Evolutionary conservation across 2,888 invertebrate genomes (phyloP), one percentile per base, ranked within the genome.

Genomic region (Timema cristinae): DNA sequence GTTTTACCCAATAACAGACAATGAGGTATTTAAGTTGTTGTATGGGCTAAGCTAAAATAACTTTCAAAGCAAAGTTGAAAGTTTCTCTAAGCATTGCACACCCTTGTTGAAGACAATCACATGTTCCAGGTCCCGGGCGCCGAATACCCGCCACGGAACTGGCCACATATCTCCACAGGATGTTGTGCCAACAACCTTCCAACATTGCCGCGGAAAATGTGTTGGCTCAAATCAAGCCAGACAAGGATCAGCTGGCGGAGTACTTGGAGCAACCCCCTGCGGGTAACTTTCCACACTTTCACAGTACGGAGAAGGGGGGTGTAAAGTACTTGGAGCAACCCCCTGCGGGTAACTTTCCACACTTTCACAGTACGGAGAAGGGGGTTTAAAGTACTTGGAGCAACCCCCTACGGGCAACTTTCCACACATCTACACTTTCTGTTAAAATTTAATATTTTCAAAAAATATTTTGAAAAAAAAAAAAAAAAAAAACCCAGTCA

Each of bases 251-350:
- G 79, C 79, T 95, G 15, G 91, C 93, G 76, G 92, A 95, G 78
- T 98, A 98, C 83, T 84, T 97, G 73, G 93, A 94, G 77, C 91
- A 89, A 77, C 92, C 97, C n/a, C 98, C 97, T 0, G 87, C 89
- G 75, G 92, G 89, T 87, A 78, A 15, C 54, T 66, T 47, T 52
- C n/a, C 32, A 32, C 32, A 32, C 4, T 1, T 32, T 32, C 32
- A 32, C 32, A 32, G 32, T 32, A 32, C 32, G 4, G 4, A 32
- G 32, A 2, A 32, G 1, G 32, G 32, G 32, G 32, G 32, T 32
- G 32, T 32, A 32, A 32, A 32, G 32, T 32, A 32, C 32, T 32
- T 32, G 32, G 32, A 32, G 4, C 2, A 32, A 32, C 32, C 32
- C 32, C 4, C 32, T 32, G n/a, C 32, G 32, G 2, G 32, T 32